Percentiles rank a stretch among this genome's conserved stretches.
Conservation (phyloP, 1,140 invertebrate species). For the Listronotus oregonensis region DNA sequence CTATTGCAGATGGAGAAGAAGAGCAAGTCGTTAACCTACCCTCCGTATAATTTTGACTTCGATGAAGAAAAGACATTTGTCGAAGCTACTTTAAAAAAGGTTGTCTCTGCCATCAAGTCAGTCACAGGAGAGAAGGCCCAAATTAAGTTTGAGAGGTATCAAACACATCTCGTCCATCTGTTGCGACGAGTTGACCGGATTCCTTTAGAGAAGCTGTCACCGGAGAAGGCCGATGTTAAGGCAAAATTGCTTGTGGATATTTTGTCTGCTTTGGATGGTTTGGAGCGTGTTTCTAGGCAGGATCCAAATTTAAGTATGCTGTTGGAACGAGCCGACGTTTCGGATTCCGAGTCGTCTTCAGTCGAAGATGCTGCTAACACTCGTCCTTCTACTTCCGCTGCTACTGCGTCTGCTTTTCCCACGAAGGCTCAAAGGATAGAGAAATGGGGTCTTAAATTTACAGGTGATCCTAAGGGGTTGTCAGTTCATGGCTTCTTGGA, state of each 20-base stretch:
- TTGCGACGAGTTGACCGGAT: background rate
- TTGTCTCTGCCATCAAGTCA: background rate
- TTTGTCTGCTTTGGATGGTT: background rate
- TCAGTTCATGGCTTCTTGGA: too few species aligned
- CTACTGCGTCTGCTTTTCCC: too few species aligned
- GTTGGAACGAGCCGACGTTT: background rate
- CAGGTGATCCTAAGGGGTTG: too few species aligned
- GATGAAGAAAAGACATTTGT: background rate
- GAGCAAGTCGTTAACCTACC: background rate
- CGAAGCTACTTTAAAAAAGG: background rate
- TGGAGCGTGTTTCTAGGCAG: background rate
- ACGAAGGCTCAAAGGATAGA: too few species aligned
- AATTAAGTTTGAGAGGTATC: background rate
- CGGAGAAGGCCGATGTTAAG: background rate
- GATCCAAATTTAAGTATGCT: background rate
- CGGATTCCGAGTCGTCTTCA: too few species aligned
- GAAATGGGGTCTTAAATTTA: too few species aligned
- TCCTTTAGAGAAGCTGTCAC: background rate
- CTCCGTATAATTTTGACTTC: background rate
- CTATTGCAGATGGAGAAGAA: background rate
- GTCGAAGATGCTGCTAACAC: too few species aligned
- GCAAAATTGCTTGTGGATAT: background rate
- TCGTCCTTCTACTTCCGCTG: too few species aligned
- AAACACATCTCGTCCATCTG: background rate
- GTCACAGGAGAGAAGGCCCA: background rate